Evolutionary conservation across 2,888 invertebrate species (phyloP).

Genomic region (Himalopsyche japonica): DNA sequence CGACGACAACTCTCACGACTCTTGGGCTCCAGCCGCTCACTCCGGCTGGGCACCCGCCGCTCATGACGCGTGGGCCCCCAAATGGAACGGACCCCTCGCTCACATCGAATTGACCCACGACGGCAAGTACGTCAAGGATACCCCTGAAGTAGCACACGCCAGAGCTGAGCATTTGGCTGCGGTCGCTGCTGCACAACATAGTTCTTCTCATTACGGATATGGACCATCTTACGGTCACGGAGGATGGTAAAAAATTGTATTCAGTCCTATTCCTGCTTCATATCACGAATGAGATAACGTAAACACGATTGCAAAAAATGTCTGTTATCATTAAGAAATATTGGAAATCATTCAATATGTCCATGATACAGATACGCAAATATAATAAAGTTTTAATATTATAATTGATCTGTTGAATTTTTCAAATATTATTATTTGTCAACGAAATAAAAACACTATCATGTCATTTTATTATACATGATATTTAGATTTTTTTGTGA

Average conservation of each 20-base stretch:
- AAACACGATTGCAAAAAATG: too few relatives aligned
- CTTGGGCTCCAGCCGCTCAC: neutral
- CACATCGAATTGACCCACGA: slow-evolving; percentile 58
- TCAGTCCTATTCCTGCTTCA: too few relatives aligned
- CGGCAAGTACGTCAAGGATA: slow-evolving; percentile 60
- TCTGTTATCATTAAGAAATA: too few relatives aligned
- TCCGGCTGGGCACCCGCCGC: slow-evolving; percentile 10
- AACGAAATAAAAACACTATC: too few relatives aligned
- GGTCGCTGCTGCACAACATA: slow-evolving; percentile 51
- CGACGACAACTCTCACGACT: neutral
- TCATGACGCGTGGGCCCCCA: slow-evolving; percentile 21
- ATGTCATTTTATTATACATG: too few relatives aligned
- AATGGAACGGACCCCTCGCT: slow-evolving; percentile 43
- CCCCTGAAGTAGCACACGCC: slow-evolving; percentile 59
- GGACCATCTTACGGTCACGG: slow-evolving; percentile 17
- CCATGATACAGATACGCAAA: too few relatives aligned
- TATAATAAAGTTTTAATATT: too few relatives aligned
- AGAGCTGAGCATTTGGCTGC: slow-evolving; percentile 57
- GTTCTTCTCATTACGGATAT: slow-evolving; percentile 7
- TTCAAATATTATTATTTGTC: too few relatives aligned
- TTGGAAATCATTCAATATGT: too few relatives aligned
- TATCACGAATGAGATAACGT: too few relatives aligned
- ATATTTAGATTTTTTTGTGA: too few relatives aligned
- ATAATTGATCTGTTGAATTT: too few relatives aligned
- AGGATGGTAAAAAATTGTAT: neutral